These are phyloP conservation scores for Rachycentron canadum DNA, from an alignment of 2,797 vertebrate genomes.

Conservation along the genomic window DNA sequence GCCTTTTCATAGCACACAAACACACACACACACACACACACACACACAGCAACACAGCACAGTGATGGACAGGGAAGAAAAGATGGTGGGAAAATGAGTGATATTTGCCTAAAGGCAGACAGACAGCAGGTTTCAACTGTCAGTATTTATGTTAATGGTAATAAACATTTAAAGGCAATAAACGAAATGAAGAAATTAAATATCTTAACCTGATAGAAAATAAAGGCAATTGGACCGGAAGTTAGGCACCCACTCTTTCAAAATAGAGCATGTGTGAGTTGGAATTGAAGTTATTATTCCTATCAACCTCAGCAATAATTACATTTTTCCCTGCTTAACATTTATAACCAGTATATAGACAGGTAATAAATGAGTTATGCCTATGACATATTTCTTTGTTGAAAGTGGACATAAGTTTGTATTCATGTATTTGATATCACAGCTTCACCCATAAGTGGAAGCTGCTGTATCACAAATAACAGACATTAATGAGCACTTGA, in stretches of 20 bases:
- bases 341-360: neutral
- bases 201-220: too few species aligned
- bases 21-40: too few species aligned
- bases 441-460: too few species aligned
- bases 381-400: too few species aligned
- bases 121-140: neutral
- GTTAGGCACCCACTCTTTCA: neutral
- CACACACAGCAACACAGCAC: too few species aligned
- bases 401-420: too few species aligned
- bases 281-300: neutral
- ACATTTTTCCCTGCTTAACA: neutral
- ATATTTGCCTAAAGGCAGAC: neutral
- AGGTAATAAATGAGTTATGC: neutral
- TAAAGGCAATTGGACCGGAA: neutral
- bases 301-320: neutral
- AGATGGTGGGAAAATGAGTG: neutral
- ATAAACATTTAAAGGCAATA: neutral
- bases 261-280: neutral
- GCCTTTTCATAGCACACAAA: too few species aligned
- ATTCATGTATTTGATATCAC: too few species aligned
- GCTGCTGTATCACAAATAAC: too few species aligned
- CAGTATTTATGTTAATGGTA: neutral
- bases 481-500: neutral
- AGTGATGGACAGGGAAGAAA: neutral
- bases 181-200: too few species aligned